Percentiles rank a stretch among this genome's conserved stretches.
These are phyloP conservation scores for Anguilla rostrata DNA, from an alignment of 2,113 vertebrate species.

Conservation along the genomic window DNA sequence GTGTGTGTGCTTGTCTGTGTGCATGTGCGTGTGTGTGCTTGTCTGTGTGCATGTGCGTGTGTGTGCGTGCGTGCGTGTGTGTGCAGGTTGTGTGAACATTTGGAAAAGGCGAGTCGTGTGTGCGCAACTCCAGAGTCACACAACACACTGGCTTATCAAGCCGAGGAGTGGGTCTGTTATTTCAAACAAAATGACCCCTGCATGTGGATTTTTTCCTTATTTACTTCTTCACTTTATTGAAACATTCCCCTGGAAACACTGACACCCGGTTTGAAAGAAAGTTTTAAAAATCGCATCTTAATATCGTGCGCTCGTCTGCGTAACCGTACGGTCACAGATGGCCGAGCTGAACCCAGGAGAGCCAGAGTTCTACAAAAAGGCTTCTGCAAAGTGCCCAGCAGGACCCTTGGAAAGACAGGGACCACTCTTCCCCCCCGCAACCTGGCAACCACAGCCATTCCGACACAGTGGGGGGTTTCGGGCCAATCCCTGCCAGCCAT, in stretches of 20 bases:
- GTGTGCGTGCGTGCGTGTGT: background rate
- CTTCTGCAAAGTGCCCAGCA: conserved; percentile 22
- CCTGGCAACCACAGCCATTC: conserved; percentile 35
- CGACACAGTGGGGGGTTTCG: background rate
- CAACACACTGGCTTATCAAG: conserved; percentile 1
- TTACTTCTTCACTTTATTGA: background rate
- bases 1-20: no score
- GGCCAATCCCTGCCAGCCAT: conserved; percentile 39
- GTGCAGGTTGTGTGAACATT: conserved; percentile 6
- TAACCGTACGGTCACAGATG: conserved; percentile 39
- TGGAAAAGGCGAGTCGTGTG: background rate
- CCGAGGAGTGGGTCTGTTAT: background rate
- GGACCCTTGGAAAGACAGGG: conserved; percentile 48
- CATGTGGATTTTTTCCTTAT: background rate
- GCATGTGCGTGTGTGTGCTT: background rate
- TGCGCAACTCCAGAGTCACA: conserved; percentile 30
- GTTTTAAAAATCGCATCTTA: background rate
- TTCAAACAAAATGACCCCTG: background rate
- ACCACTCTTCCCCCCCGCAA: conserved; percentile 29
- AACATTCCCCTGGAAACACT: background rate
- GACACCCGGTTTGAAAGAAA: background rate
- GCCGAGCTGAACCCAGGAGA: conserved; percentile 8
- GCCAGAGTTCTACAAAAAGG: background rate
- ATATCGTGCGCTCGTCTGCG: background rate
- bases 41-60: background rate